Percentiles rank a stretch among this genome's conserved stretches.
These are phyloP conservation scores for Oligia strigilis DNA, from an alignment of 2,888 invertebrate genomes.

Conservation along the genomic window DNA sequence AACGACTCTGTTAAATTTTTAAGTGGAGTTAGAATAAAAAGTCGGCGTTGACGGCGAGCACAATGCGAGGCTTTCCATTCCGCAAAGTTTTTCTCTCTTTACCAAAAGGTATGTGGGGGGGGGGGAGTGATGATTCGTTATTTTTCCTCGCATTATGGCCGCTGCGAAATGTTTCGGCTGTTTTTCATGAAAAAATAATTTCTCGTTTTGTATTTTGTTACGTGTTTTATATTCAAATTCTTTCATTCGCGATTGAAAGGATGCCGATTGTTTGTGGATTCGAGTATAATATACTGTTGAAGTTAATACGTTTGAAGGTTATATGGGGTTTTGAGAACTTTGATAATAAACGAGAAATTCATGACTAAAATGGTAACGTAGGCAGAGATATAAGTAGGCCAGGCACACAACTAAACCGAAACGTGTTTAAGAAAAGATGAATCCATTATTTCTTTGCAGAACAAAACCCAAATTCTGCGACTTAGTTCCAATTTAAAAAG, in stretches of 20 bases:
- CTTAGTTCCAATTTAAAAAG: neutral
- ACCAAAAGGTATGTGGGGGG: conserved; percentile 59
- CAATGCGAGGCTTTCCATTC: conserved; percentile 57
- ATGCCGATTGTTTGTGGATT: conserved; percentile 37
- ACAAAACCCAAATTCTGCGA: neutral
- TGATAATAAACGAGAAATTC: neutral
- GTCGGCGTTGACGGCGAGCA: conserved; percentile 55
- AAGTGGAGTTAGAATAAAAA: conserved; percentile 67
- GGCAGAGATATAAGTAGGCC: neutral
- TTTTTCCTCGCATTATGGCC: conserved; percentile 64
- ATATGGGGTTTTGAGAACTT: neutral
- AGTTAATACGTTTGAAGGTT: conserved; percentile 21
- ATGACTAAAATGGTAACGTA: neutral
- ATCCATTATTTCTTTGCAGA: too few relatives aligned
- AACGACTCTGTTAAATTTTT: conserved; percentile 67
- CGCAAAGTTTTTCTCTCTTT: conserved; percentile 63
- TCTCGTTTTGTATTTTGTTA: conserved; percentile 49
- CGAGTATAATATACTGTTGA: conserved; percentile 19
- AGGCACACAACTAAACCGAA: neutral
- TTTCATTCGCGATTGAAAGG: conserved; percentile 56
- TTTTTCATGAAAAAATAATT: conserved; percentile 56
- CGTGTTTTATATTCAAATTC: conserved; percentile 53
- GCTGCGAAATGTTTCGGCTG: conserved; percentile 58
- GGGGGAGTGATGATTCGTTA: conserved; percentile 63
- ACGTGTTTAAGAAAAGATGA: neutral